Evolutionary conservation across 2,113 vertebrate genomes (phyloP).

Genomic region (Hypocryptadius cinnamomeus): DNA sequence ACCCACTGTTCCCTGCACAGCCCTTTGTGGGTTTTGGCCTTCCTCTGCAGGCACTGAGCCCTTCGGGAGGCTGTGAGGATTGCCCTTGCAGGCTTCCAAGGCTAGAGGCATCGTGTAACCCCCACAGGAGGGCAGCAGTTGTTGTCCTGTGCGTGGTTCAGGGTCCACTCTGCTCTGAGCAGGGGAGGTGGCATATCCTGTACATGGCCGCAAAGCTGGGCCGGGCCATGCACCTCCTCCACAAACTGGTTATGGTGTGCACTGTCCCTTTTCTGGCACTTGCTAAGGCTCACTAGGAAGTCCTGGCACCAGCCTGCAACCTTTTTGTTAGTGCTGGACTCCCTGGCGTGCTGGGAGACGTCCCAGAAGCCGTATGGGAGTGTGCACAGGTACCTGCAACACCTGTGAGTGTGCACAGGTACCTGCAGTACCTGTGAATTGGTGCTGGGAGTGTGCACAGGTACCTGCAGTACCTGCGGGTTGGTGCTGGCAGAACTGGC

Average conservation of each 20-base stretch:
- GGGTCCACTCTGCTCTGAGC: not conserved
- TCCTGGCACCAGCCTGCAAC: not conserved
- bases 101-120: fast-evolving
- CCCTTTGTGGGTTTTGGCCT: not conserved
- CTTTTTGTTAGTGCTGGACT: not conserved
- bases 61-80: not conserved
- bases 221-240: fast-evolving
- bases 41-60: not conserved
- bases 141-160: not conserved
- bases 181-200: not conserved
- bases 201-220: not conserved
- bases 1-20: not conserved
- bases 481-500: not conserved
- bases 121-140: not conserved
- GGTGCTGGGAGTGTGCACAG: not conserved
- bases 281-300: not conserved
- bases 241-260: no score
- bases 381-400: fast-evolving
- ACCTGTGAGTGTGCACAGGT: not conserved
- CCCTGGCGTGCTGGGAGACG: fast-evolving
- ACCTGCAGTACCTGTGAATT: fast-evolving
- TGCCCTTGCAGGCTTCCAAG: not conserved
- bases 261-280: not conserved
- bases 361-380: not conserved
- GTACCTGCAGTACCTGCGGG: fast-evolving